Conservation (phyloP, 92 coral and sea anemone species). For the Chrysogorgia sp. region DNA sequence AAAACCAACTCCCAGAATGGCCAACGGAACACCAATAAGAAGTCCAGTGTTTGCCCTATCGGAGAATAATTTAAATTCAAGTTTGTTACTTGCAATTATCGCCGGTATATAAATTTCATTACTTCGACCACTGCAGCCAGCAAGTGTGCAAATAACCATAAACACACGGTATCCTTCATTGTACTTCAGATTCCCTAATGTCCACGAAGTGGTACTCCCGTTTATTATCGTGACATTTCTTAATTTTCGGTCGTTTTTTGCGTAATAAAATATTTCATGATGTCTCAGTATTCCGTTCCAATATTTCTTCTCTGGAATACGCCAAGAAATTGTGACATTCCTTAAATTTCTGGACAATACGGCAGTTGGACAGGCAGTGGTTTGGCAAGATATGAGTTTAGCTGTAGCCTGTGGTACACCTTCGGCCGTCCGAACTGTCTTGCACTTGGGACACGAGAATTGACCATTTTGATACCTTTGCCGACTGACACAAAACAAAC, state of each 20-base stretch:
- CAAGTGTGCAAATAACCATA: slow-evolving; percentile 26
- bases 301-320: not conserved
- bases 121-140: slow-evolving; percentile 23
- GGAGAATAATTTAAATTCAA: not conserved
- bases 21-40: slow-evolving; percentile 19
- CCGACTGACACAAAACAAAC: slow-evolving; percentile 31
- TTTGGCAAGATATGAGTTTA: not conserved
- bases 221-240: slow-evolving; percentile 6
- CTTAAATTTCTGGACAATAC: not conserved
- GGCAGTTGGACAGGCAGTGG: not conserved
- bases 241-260: slow-evolving; percentile 3
- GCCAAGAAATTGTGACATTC: slow-evolving; percentile 40
- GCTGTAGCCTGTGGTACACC: slow-evolving; percentile 3
- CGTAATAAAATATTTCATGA: slow-evolving; percentile 31
- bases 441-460: slow-evolving; percentile 21
- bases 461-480: slow-evolving; percentile 10
- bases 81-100: not conserved
- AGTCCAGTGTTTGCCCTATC: slow-evolving; percentile 32
- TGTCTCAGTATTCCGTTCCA: slow-evolving; percentile 24
- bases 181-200: not conserved
- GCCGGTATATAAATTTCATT: not conserved
- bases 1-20: slow-evolving; percentile 22
- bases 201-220: slow-evolving; percentile 1
- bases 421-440: slow-evolving; percentile 19
- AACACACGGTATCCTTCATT: not conserved